phyloP scores from a whole-genome alignment of 2,113 vertebrate genomes.

The Gallinago undulata region DNA sequence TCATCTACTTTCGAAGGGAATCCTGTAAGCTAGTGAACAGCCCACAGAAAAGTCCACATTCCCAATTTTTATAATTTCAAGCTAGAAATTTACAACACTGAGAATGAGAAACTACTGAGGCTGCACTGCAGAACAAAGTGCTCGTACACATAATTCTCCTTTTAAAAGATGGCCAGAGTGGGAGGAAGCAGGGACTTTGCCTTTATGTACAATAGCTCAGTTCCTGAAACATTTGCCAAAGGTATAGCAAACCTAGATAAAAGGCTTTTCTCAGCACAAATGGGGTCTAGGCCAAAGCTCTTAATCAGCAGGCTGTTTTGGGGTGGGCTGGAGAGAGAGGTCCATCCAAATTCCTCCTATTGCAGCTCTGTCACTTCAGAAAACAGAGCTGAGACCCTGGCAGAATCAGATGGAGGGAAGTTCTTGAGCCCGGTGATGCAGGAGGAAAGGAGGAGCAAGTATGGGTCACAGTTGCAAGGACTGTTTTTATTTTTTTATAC shows the following conservation, averaged over 20 bases:
- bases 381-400: not conserved
- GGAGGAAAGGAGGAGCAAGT: not conserved
- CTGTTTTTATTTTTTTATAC: not conserved
- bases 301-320: not conserved
- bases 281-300: not conserved
- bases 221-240: slow-evolving; percentile 4
- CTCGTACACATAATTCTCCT: fast-evolving
- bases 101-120: not conserved
- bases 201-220: not conserved
- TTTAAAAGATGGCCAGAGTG: not conserved
- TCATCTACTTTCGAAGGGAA: not conserved
- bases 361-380: not conserved
- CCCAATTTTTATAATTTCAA: not conserved
- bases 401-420: not conserved
- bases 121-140: not conserved
- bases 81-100: not conserved
- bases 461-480: not conserved
- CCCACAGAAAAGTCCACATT: not conserved
- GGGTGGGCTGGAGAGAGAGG: not conserved
- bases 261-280: not conserved
- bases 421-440: not conserved
- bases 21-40: fast-evolving
- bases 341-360: not conserved
- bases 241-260: not conserved
- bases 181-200: not conserved